Conservation (phyloP, 2,797 vertebrate genomes). For the Malacoraja senta region DNA sequence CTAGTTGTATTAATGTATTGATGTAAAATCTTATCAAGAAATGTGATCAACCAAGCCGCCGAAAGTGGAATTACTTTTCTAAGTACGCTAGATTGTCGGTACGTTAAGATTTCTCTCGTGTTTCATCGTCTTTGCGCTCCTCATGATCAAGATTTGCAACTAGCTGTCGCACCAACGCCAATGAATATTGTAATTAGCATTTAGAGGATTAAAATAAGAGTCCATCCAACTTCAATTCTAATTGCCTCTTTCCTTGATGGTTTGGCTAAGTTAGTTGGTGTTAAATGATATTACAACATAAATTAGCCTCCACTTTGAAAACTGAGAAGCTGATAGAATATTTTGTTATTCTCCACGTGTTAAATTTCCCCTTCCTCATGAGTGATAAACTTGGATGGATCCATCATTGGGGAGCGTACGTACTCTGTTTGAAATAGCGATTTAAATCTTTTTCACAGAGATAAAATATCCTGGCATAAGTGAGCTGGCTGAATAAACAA, state of each 20-base stretch:
- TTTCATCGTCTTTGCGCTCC: not conserved
- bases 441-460: not conserved
- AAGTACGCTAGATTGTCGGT: not conserved
- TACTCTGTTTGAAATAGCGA: not conserved
- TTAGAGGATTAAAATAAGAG: not conserved
- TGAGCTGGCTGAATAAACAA: not conserved
- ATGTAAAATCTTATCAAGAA: not conserved
- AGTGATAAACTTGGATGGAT: not conserved
- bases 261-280: slow-evolving; percentile 14
- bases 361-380: not conserved
- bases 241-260: not conserved
- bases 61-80: not conserved
- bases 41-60: not conserved
- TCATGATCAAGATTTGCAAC: not conserved
- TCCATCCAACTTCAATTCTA: not conserved
- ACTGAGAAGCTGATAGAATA: not conserved
- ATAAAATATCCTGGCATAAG: not conserved
- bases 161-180: not conserved
- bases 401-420: not conserved
- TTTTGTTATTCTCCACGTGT: not conserved
- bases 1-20: too few relatives aligned
- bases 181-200: not conserved
- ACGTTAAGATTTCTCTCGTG: too few relatives aligned
- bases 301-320: slow-evolving; percentile 5
- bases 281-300: slow-evolving; percentile 1